Percentiles rank a stretch among this genome's conserved stretches.
phyloP scores from a whole-genome alignment of 2,797 vertebrate species.

The Euthynnus affinis region DNA sequence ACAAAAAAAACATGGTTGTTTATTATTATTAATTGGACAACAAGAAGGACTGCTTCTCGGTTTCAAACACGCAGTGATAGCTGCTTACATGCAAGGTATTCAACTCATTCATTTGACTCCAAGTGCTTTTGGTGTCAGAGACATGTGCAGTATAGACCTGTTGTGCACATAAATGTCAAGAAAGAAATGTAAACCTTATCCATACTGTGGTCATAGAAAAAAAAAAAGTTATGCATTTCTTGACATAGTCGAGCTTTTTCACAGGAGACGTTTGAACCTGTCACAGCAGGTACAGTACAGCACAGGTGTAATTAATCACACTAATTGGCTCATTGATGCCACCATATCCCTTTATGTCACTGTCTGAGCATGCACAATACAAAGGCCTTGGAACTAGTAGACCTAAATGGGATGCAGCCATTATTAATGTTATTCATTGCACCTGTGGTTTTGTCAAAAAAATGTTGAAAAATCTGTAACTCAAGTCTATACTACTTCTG shows the following conservation, averaged over 20 bases:
- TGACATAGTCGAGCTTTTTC: not conserved
- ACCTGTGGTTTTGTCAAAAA: not conserved
- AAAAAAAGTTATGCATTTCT: not conserved
- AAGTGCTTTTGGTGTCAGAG: not conserved
- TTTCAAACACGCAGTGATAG: not conserved
- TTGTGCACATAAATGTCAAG: conserved; percentile 16
- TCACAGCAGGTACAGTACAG: not conserved
- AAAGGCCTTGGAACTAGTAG: not conserved
- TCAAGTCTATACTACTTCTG: not conserved
- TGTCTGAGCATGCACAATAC: too few species aligned
- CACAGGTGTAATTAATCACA: conserved; percentile 34
- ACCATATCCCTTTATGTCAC: not conserved
- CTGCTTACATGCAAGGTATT: not conserved
- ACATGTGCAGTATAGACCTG: conserved; percentile 30
- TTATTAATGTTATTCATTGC: not conserved
- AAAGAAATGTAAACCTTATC: not conserved
- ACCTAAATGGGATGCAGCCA: not conserved
- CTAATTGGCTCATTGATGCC: conserved; percentile 14
- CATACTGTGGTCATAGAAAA: not conserved
- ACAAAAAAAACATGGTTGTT: not conserved
- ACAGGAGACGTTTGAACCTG: not conserved
- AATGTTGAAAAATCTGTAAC: not conserved
- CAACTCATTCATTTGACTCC: not conserved
- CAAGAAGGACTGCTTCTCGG: rapidly evolving
- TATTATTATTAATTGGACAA: not conserved